A percentile compares a stretch with the other conserved stretches of the same genome.
Evolutionary conservation across 2,797 vertebrate species (phyloP).

Genomic region (Semaprochilodus insignis): DNA sequence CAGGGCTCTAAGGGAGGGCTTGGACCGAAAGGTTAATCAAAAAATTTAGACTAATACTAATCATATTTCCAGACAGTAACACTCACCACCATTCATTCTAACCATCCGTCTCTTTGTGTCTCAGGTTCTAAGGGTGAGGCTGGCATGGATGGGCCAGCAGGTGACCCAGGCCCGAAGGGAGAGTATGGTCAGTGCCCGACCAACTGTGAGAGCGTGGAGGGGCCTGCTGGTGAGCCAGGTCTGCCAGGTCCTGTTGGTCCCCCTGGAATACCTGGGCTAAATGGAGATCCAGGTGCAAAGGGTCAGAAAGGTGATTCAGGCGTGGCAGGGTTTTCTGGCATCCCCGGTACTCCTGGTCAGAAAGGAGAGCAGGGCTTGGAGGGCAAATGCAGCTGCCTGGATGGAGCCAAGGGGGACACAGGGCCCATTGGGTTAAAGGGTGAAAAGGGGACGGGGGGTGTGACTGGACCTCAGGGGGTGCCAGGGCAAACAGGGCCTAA

Average conservation of each 20-base stretch:
- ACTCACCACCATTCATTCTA: background rate
- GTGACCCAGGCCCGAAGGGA: slow-evolving; percentile 69
- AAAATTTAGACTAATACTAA: background rate
- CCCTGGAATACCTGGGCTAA: slow-evolving; percentile 62
- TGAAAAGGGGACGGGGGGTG: slow-evolving; percentile 41
- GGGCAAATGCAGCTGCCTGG: slow-evolving; percentile 59
- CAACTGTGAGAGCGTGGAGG: slow-evolving; percentile 58
- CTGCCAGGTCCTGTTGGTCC: slow-evolving; percentile 65
- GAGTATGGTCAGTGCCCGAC: slow-evolving; percentile 68
- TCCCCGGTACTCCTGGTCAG: slow-evolving; percentile 34
- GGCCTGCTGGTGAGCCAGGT: slow-evolving; percentile 62
- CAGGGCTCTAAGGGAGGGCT: slow-evolving; percentile 64
- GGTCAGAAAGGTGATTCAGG: slow-evolving; percentile 64
- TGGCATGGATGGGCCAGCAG: slow-evolving; percentile 63
- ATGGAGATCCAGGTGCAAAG: slow-evolving; percentile 52
- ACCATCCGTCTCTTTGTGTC: background rate
- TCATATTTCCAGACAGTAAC: background rate
- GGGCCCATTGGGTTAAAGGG: slow-evolving; percentile 59
- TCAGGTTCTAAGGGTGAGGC: slow-evolving; percentile 74
- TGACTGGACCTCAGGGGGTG: slow-evolving; percentile 41
- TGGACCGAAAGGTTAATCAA: slow-evolving; percentile 72
- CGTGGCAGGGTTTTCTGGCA: slow-evolving; percentile 37
- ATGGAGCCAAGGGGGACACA: slow-evolving; percentile 59
- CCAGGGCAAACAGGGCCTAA: slow-evolving; percentile 66
- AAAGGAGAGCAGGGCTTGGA: slow-evolving; percentile 68